A percentile compares a stretch with the other conserved stretches of the same genome.
Conservation (phyloP, 92 coral and sea anemone species). For the Phenganax marumi region DNA sequence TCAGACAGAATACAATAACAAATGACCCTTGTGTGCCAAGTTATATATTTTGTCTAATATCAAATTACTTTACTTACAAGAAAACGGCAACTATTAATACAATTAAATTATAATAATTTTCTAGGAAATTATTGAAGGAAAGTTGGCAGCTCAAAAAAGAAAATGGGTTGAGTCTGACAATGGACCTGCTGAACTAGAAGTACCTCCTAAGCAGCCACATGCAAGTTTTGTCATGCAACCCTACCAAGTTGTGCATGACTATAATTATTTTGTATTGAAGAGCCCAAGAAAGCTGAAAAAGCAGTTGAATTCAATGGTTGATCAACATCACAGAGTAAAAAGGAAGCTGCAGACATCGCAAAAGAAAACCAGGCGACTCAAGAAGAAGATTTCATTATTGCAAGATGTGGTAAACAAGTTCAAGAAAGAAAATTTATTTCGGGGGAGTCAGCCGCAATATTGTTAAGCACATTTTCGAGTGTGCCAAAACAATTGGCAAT, state of each 20-base stretch:
- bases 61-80: no score
- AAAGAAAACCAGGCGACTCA: constrained; percentile 1
- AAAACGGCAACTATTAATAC: no score
- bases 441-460: constrained; percentile 9
- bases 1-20: not conserved
- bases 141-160: no score
- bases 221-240: not conserved
- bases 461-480: constrained; percentile 25
- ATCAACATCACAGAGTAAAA: not conserved
- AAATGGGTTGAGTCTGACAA: not conserved
- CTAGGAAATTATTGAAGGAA: no score
- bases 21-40: no score
- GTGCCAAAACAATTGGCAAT: constrained; percentile 24
- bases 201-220: no score
- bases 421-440: constrained; percentile 7
- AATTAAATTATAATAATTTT: no score
- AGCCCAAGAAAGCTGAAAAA: constrained; percentile 15
- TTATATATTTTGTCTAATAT: no score
- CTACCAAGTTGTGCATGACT: constrained; percentile 1
- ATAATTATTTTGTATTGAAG: not conserved
- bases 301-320: constrained; percentile 13
- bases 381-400: constrained; percentile 19
- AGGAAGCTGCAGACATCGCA: constrained; percentile 9
- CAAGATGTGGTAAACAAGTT: constrained; percentile 4
- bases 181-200: no score